phyloP scores from a whole-genome alignment of 2,113 vertebrate species.

The Alouatta palliata region DNA sequence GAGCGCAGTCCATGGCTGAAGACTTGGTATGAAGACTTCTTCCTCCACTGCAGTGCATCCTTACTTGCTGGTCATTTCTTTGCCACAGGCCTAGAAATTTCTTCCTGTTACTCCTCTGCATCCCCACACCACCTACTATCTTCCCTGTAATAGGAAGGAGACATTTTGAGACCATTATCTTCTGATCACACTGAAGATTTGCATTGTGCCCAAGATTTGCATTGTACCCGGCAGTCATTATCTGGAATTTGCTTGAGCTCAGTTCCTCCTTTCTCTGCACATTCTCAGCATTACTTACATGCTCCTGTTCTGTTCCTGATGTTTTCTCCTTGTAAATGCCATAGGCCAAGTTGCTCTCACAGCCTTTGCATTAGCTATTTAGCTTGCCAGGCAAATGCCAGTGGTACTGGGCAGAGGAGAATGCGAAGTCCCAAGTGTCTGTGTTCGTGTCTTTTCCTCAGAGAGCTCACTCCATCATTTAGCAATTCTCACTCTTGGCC shows the following conservation, averaged over 20 bases:
- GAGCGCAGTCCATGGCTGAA: slow-evolving; percentile 98
- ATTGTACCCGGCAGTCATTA: not conserved
- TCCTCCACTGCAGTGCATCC: not conserved
- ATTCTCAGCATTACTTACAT: not conserved
- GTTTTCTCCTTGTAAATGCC: not conserved
- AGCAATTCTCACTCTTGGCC: not conserved
- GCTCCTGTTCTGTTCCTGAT: not conserved
- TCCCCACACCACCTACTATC: not conserved
- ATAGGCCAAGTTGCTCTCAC: not conserved
- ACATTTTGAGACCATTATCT: not conserved
- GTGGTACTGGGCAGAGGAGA: not conserved
- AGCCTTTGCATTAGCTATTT: not conserved
- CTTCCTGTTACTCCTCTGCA: not conserved
- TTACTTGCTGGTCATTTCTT: not conserved
- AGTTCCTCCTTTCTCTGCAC: not conserved
- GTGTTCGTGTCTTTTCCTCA: not conserved
- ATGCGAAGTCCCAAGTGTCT: not conserved
- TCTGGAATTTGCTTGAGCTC: not conserved
- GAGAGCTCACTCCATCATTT: not conserved
- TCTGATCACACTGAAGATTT: not conserved
- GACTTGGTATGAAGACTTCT: slow-evolving; percentile 91
- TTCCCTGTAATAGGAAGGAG: not conserved
- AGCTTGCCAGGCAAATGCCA: not conserved
- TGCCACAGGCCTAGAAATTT: not conserved
- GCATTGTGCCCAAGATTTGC: not conserved